These are phyloP conservation scores for Callospermophilus lateralis DNA, from an alignment of 2,113 vertebrate genomes.

Conservation along the genomic window DNA sequence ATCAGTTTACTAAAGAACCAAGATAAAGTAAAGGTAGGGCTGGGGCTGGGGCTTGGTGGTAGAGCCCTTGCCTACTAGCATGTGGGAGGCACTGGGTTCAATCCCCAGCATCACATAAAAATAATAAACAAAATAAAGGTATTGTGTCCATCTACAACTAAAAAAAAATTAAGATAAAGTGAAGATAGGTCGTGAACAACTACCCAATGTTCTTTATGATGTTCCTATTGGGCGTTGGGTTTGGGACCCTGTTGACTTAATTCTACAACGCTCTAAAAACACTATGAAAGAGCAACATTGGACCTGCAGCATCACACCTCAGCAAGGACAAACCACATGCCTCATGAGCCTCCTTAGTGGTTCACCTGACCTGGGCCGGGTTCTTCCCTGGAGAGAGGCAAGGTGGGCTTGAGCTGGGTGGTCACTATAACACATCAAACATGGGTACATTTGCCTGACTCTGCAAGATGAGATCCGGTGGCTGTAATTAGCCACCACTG, in stretches of 20 bases:
- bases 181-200: background rate
- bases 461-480: background rate
- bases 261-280: background rate
- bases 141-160: no score
- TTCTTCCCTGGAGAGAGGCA: background rate
- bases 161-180: background rate
- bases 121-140: no score
- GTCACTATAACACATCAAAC: background rate
- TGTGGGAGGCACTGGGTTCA: no score
- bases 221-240: background rate
- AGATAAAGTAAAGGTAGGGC: no score
- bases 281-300: background rate
- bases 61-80: no score
- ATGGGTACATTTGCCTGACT: background rate
- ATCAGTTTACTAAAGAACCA: background rate
- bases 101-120: no score
- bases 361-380: background rate
- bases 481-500: background rate
- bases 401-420: background rate
- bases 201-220: background rate
- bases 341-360: background rate
- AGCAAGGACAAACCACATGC: background rate
- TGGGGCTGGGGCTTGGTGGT: no score
- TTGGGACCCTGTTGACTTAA: background rate
- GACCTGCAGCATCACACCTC: background rate